Base-by-base conservation (phyloP, 2,797 vertebrate species). In the Erethizon dorsatum region DNA sequence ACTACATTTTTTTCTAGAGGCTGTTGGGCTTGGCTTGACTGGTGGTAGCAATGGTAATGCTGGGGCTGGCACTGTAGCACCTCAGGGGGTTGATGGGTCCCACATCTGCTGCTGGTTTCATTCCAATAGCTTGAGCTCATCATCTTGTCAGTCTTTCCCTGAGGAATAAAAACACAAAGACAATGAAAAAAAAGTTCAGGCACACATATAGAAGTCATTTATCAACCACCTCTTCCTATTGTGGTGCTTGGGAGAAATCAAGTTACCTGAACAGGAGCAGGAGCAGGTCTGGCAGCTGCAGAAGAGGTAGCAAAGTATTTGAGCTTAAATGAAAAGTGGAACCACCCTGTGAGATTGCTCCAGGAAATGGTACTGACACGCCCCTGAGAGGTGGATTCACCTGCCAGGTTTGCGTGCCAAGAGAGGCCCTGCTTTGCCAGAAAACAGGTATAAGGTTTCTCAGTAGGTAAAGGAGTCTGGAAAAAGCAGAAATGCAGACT, bases 1-100 rank as follows among this genome's bases (percentile, higher is more conserved):
- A 98, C 96, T 91, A 98, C 96, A 89, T 96, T 91, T 96, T 98
- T 97, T 33, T 98, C 98, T 95, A 98, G 98, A 95, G 93, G 96
- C 52, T 97, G 98, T 63, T 98, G 97, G 91, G 6, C 45, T 86
- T 92, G 94, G 61, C 88, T 95, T 88, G 97, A 88, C 82, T 94
- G 45, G 93, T 97, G 73, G 94, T 94, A 73, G 56, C 86, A 87
- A 79, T 94, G 97, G 87, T 82, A 90, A 93, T 87, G 94, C 63
- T 94, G 86, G 6, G 96, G 92, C 69, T 95, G 95, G 61, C 83
- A 97, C 31, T 95, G 97, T 47, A 91, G 80, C 67, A 96, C 84
- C 92, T 98, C 98, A 82, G 88, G 85, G 75, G 97, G 93, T 61
- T 98, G 98, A 96, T 98, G 98, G 67, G 8, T 84, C 83, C 97